Evolutionary conservation across 2,113 vertebrate species (phyloP), one percentile per base, ranked within the genome.

Genomic region (Phylloscopus whistleri): DNA sequence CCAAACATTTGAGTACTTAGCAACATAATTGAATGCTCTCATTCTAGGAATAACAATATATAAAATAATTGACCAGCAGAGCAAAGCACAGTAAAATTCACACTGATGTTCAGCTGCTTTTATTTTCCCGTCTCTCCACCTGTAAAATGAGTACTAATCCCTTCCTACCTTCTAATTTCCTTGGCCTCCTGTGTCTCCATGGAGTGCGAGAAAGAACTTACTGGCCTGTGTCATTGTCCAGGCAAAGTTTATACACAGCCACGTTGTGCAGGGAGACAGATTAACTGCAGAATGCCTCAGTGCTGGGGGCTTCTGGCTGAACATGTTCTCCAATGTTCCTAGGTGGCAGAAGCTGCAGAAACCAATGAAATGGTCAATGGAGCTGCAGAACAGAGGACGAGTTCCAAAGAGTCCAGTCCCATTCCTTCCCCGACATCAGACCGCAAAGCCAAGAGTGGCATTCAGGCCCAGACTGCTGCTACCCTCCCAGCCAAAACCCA

Each of bases 391-490:
- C 98, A 98, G 74, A 98, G 98, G 95, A 98, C 98, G 4, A 98
- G 99, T 97, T 99, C 99, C 1, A 99, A 99, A 94, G 99, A 99
- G 93, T 97, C 99, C 27, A 99, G 99, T 83, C 99, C 99, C 3
- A 73, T 98, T 89, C 98, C 98, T 27, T 99, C 99, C 7, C 99
- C 99, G 0, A 98, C 97, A 12, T 96, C 98, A 13, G 98, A 98
- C 84, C 98, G 98, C 94, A 99, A 99, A 98, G 97, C 93, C 52
- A 99, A 98, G 96, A 92, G 96, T 0, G 95, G 96, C 68, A 97
- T 99, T 90, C 99, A 98, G 66, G 98, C 99, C 6, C 98, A 98
- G 96, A 98, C 98, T 56, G 98, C 98, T 7, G 98, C 99, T 91
- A 99, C 99, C 18, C 97, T 99, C 72, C 99, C 99, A 2, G 95